Evolutionary conservation across 2,888 invertebrate genomes (phyloP).

Genomic region (Hydriomena furcata): DNA sequence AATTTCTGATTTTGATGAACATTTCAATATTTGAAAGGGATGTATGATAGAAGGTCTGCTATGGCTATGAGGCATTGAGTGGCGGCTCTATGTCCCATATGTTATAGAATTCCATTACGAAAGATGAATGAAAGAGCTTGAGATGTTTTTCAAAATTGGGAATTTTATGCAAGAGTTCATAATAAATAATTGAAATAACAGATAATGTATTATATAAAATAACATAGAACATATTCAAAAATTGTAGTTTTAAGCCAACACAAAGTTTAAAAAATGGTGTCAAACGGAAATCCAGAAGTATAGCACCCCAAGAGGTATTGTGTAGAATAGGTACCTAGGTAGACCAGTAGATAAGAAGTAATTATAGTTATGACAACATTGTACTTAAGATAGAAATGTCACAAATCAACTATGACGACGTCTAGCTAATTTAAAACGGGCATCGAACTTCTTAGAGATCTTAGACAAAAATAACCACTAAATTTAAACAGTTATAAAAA

Average conservation of each 20-base stretch:
- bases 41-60: conserved; percentile 38
- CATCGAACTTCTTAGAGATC: conserved; percentile 15
- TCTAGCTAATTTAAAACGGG: conserved; percentile 4
- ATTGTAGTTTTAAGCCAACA: too few species aligned
- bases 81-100: conserved; percentile 68
- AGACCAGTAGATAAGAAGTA: not conserved
- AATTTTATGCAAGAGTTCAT: conserved; percentile 19
- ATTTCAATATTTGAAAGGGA: conserved; percentile 43
- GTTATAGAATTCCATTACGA: conserved; percentile 39
- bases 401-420: not conserved
- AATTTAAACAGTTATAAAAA: too few species aligned
- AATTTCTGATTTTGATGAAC: conserved; percentile 30
- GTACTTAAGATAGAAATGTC: not conserved
- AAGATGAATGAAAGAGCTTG: conserved; percentile 36
- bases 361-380: not conserved
- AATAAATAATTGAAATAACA: too few species aligned
- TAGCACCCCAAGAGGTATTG: too few species aligned
- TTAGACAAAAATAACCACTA: too few species aligned
- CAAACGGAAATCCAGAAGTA: too few species aligned
- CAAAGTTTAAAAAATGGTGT: too few species aligned
- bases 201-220: too few species aligned
- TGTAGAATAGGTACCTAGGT: not conserved
- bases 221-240: not conserved
- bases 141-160: conserved; percentile 30
- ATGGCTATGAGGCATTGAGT: conserved; percentile 58